Evolutionary conservation across 23 tunicate genomes (phyloP), one percentile per base, ranked within the genome.

Genomic region (Oikopleura albicans): DNA sequence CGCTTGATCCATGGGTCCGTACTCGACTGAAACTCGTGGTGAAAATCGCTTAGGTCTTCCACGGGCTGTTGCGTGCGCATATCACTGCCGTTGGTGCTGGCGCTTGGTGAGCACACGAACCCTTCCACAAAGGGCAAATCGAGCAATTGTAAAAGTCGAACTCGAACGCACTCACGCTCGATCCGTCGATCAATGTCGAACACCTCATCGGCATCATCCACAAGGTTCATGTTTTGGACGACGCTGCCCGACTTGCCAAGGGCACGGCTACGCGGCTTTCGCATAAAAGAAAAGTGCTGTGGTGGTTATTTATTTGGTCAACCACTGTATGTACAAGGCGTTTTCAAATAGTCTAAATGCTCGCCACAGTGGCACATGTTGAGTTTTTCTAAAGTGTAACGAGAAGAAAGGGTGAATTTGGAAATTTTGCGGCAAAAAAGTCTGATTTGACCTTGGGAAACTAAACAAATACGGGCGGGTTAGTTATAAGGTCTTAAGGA

Each of bases 111-210:
- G 37, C 79, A 71, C 4, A 71, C 79, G 31, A 71, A 71, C 28
- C 35, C 63, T 49, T 49, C 63, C 22, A 49, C 63, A 49, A 49
- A 49, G 12, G 63, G 63, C 12, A 49, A 22, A 71, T 29, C 79
- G 4, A 71, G 31, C 2, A 71, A 37, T 71, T 71, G 79, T 12
- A 71, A 29, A 22, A 71, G 37, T 16, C 79, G 33, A 2, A 71
- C 79, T 71, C 79, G 33, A 31, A 71, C 79, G 27, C 34, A 16
- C 37, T 71, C 79, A 2, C 79, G 79, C 79, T 71, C 79, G 31
- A 71, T 71, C 31, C 79, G 27, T 4, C 35, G 35, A 37, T 71
- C 79, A 16, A 71, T 12, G 4, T 71, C 79, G 37, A 71, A 71
- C 33, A 71, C 34, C 31, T 71, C 79, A 71, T 71, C 79, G 28